Evolutionary conservation across 2,113 vertebrate species (phyloP), one percentile per base, ranked within the genome.

Genomic region (Saguinus midas): DNA sequence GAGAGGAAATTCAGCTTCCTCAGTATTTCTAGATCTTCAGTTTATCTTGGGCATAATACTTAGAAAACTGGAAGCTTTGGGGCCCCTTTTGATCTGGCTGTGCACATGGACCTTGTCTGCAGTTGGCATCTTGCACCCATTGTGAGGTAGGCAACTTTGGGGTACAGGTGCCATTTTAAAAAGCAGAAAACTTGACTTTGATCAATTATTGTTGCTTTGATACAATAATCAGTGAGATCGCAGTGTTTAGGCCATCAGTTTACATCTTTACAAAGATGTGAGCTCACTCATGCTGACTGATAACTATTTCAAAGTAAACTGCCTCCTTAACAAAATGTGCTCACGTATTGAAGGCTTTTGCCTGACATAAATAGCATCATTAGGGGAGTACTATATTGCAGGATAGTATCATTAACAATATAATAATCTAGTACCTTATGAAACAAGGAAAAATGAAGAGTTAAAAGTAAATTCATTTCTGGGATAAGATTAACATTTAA

Each of bases 161-260:
- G 45, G 10, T 90, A 84, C 81, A 80, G 83, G 76, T 43, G 93
- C 45, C 6, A n/a, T 86, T 45, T 61, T 61, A 32, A 95, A 97
- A 82, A 92, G 18, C n/a, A 94, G 40, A 81, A 83, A 0, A 20
- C 58, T 90, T 84, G 87, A 90, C 58, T 84, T 97, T 95, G 43
- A 98, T 97, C 94, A 97, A 90, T 90, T 85, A 91, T 96, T 97
- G 95, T 95, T 55, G 0, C 52, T 58, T 97, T 92, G 75, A 94
- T 97, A 96, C 96, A 98, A 96, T 97, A 96, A 98, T 96, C 95
- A 96, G 94, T 96, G 95, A 97, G 96, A 96, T 84, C 50, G 32
- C 76, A 97, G 87, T 85, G 85, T 78, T 98, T 86, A 61, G 92
- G 92, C 96, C 97, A 97, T 97, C 92, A 97, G 96, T 97, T 97